A percentile compares a stretch with the other conserved stretches of the same genome.
These are phyloP conservation scores for Eonycteris spelaea DNA, from an alignment of 2,113 vertebrate genomes.

Conservation along the genomic window DNA sequence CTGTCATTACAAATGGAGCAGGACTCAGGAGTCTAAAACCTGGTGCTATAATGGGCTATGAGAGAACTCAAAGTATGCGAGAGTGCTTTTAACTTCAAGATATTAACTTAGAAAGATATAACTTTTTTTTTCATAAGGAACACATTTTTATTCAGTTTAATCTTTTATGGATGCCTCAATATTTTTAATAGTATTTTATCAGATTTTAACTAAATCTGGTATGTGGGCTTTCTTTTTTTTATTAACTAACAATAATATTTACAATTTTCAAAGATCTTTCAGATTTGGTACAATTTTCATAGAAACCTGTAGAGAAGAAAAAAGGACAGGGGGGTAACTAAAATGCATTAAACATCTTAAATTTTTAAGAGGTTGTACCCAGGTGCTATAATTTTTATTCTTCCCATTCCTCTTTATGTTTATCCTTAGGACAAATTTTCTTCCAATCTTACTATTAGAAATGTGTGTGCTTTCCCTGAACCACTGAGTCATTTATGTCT, in stretches of 20 bases:
- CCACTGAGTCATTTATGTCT: neutral
- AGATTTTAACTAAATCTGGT: conserved; percentile 7
- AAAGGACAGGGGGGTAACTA: neutral
- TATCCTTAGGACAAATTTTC: neutral
- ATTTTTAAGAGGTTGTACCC: no score
- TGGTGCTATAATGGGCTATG: no score
- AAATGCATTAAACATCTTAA: neutral
- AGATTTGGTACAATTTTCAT: neutral
- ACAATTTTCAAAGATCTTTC: neutral
- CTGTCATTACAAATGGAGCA: neutral
- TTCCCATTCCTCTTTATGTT: neutral
- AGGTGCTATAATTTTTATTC: neutral
- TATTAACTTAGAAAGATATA: neutral
- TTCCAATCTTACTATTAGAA: neutral
- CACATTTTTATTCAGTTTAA: neutral
- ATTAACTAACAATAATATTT: neutral
- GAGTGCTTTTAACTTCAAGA: neutral
- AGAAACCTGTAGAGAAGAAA: neutral
- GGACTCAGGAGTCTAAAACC: neutral
- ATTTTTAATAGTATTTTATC: neutral
- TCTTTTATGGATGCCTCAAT: neutral
- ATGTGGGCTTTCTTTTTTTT: neutral
- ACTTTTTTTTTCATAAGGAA: neutral
- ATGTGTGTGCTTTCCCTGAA: neutral
- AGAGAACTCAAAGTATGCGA: neutral